A percentile compares a stretch with the other conserved stretches of the same genome.
Evolutionary conservation across 2,888 invertebrate species (phyloP).

Genomic region (Stenurella melanura): DNA sequence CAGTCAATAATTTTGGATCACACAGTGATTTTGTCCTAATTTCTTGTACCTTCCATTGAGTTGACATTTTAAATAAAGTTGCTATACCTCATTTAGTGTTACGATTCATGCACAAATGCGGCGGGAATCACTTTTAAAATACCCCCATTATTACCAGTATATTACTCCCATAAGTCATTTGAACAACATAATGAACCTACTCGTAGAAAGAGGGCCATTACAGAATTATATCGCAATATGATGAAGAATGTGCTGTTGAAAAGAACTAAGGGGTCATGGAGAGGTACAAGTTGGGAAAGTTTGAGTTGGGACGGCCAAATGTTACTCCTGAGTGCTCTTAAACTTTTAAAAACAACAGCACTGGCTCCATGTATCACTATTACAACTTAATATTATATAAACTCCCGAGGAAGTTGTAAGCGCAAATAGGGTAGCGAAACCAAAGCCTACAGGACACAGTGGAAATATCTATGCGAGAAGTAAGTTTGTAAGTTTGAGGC

Average conservation of each 20-base stretch:
- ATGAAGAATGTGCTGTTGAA: not conserved
- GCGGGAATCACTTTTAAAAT: no score
- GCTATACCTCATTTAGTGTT: no score
- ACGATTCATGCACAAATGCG: no score
- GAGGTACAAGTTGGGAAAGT: not conserved
- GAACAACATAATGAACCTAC: not conserved
- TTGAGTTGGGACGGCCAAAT: slow-evolving; percentile 13
- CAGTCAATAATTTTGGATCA: no score
- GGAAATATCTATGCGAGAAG: not conserved
- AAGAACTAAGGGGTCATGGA: not conserved
- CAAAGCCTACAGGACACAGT: not conserved
- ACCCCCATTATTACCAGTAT: no score
- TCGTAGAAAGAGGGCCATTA: not conserved
- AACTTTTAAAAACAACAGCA: slow-evolving; percentile 19
- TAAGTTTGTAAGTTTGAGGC: not conserved
- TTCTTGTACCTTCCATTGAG: no score
- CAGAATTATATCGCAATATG: not conserved
- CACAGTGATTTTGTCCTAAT: no score
- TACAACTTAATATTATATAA: slow-evolving; percentile 12
- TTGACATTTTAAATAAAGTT: no score
- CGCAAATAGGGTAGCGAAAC: not conserved
- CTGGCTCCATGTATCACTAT: slow-evolving; percentile 9
- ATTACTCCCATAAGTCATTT: no score
- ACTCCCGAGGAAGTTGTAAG: slow-evolving; percentile 5
- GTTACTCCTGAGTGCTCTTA: slow-evolving; percentile 25